phyloP scores from a whole-genome alignment of 2,797 vertebrate species.

The Percopsis omiscomaycus region DNA sequence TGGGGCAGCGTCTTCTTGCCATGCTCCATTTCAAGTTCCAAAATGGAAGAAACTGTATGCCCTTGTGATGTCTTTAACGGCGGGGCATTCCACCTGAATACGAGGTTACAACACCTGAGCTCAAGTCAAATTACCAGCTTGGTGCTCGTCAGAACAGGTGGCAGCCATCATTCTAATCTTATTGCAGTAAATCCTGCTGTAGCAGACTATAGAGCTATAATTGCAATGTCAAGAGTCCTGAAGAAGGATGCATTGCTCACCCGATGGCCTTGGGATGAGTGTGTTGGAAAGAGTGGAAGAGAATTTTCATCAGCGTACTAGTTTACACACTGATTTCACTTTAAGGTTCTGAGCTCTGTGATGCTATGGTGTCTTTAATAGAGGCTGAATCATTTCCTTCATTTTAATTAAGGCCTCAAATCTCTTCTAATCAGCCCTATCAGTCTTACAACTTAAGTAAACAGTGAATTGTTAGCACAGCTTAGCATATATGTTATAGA shows the following conservation, averaged over 20 bases:
- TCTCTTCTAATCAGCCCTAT: background rate
- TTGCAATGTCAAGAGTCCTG: background rate
- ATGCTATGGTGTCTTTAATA: background rate
- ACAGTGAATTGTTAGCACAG: background rate
- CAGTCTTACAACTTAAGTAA: background rate
- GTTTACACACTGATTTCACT: no score
- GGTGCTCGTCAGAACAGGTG: slow-evolving; percentile 25
- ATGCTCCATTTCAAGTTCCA: slow-evolving; percentile 32
- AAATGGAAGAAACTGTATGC: slow-evolving; percentile 25
- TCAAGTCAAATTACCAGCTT: slow-evolving; percentile 29
- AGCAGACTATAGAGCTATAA: background rate
- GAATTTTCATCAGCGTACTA: no score
- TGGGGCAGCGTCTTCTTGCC: slow-evolving; percentile 17
- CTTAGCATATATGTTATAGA: no score
- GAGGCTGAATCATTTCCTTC: slow-evolving; percentile 16
- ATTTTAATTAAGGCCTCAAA: background rate
- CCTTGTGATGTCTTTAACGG: slow-evolving; percentile 17
- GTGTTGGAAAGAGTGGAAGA: background rate
- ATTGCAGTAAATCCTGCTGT: background rate
- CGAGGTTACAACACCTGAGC: slow-evolving; percentile 15
- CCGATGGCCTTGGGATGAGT: background rate
- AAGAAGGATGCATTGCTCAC: background rate
- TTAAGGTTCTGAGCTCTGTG: no score
- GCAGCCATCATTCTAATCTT: slow-evolving; percentile 13
- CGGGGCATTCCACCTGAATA: slow-evolving; percentile 30